Conservation (phyloP, 2,797 vertebrate genomes). For the Sardinella longiceps region DNA sequence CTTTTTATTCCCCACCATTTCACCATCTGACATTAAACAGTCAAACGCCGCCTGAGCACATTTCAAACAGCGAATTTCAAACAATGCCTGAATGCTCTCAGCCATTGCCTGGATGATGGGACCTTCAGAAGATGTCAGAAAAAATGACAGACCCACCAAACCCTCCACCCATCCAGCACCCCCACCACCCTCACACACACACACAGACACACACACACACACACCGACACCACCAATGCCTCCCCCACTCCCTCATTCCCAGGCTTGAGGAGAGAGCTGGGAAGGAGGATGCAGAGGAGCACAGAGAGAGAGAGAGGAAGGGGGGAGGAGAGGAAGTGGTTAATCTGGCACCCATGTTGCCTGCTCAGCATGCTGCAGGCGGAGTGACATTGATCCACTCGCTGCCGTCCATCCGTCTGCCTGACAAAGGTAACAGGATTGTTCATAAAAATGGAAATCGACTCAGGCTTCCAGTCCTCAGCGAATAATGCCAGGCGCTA, state of each 20-base stretch:
- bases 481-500: slow-evolving; percentile 5
- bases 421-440: slow-evolving; percentile 75
- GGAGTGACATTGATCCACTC: slow-evolving; percentile 75
- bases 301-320: background rate
- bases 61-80: slow-evolving; percentile 26
- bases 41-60: background rate
- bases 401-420: slow-evolving; percentile 74
- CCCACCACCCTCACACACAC: background rate
- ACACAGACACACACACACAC: background rate
- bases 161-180: background rate
- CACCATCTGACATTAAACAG: slow-evolving; percentile 23
- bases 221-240: background rate
- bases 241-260: background rate
- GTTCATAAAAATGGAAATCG: slow-evolving; percentile 84
- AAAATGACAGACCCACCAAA: slow-evolving; percentile 4
- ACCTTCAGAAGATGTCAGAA: slow-evolving; percentile 22
- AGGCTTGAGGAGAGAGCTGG: background rate
- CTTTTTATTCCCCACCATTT: background rate
- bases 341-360: slow-evolving; percentile 56
- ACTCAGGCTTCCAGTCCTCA: slow-evolving; percentile 37
- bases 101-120: slow-evolving; percentile 9
- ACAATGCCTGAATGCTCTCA: slow-evolving; percentile 20
- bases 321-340: slow-evolving; percentile 55
- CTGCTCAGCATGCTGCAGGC: slow-evolving; percentile 70
- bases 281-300: background rate